Conservation (phyloP, 1,140 invertebrate genomes). For the Bombus ignitus region DNA sequence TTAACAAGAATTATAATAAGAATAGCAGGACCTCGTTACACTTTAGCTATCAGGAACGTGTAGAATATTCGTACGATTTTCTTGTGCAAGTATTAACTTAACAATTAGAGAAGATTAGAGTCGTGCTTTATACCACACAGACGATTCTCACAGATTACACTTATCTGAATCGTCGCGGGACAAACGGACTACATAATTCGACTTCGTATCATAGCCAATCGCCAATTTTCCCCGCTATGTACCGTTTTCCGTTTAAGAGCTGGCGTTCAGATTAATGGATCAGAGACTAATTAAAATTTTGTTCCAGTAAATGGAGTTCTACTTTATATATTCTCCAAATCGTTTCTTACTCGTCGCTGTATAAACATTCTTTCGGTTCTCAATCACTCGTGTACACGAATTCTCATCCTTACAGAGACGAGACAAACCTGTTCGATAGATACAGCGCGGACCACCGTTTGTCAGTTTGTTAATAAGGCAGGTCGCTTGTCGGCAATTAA, state of each 20-base stretch:
- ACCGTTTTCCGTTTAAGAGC: no score
- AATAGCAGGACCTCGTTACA: no score
- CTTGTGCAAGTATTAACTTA: neutral
- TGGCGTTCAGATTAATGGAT: no score
- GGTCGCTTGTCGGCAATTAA: neutral
- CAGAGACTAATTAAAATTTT: no score
- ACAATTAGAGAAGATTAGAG: neutral
- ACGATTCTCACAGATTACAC: neutral
- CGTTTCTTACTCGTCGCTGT: neutral
- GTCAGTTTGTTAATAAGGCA: neutral
- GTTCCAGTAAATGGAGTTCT: no score
- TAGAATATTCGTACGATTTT: neutral
- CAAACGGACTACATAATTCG: no score
- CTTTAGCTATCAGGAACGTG: no score
- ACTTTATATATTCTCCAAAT: neutral
- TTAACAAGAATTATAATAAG: neutral
- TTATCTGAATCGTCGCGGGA: no score
- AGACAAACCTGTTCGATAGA: neutral
- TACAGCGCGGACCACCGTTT: neutral
- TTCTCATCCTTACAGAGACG: neutral
- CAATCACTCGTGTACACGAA: neutral
- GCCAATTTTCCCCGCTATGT: no score
- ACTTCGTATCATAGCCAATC: no score
- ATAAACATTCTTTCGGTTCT: neutral
- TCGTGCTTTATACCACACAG: neutral